Evolutionary conservation across 2,888 invertebrate genomes (phyloP).

Genomic region (Eustalomyia histrio): DNA sequence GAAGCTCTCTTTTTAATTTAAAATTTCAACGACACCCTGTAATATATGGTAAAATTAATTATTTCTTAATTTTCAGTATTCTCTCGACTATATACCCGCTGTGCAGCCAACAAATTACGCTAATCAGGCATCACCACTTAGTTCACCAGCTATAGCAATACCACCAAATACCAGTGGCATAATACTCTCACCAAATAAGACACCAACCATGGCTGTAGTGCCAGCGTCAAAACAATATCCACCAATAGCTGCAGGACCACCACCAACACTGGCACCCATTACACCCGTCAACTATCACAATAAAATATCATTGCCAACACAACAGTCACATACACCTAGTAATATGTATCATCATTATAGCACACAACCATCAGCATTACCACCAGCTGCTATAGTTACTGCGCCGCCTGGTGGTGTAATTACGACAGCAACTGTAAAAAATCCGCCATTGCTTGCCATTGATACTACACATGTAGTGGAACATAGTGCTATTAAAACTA

Average conservation of each 20-base stretch:
- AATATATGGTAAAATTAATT: too few species aligned
- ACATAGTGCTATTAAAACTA: conserved; percentile 18
- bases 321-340: conserved; percentile 30
- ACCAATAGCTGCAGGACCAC: conserved; percentile 30
- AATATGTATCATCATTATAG: conserved; percentile 48
- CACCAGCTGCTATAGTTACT: conserved; percentile 26
- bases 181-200: conserved; percentile 73
- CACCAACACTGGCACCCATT: conserved; percentile 38
- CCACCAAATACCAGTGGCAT: conserved; percentile 67
- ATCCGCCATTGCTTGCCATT: conserved; percentile 61
- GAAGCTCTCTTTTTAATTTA: too few species aligned
- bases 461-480: conserved; percentile 42
- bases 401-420: conserved; percentile 16
- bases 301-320: conserved; percentile 56
- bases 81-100: conserved; percentile 74
- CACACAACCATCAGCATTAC: conserved; percentile 35
- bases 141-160: conserved; percentile 70
- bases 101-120: conserved; percentile 68
- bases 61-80: conserved; percentile 70
- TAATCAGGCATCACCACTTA: conserved; percentile 70
- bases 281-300: conserved; percentile 53
- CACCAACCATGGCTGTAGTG: conserved; percentile 69
- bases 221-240: conserved; percentile 68
- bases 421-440: conserved; percentile 5
- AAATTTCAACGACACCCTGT: too few species aligned